Evolutionary conservation across 2,888 invertebrate species (phyloP).

Genomic region (Chesias legatella): DNA sequence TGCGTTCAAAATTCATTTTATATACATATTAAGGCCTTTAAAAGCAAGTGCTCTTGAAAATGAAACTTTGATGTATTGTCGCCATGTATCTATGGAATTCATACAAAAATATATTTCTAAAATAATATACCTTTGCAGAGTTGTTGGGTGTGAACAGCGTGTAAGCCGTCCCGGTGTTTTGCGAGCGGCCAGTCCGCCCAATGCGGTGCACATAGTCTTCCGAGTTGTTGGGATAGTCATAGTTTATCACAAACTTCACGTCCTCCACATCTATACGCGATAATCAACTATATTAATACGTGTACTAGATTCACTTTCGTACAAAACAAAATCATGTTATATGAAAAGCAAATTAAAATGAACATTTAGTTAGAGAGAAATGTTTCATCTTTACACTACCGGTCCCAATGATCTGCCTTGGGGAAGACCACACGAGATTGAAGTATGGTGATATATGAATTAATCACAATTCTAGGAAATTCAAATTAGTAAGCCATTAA

Average conservation of each 20-base stretch:
- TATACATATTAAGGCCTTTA: too few relatives aligned
- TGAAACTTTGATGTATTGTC: too few relatives aligned
- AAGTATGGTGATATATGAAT: neutral
- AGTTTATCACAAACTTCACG: constrained; percentile 99
- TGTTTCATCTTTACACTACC: constrained; percentile 15
- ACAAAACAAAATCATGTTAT: constrained; percentile 21
- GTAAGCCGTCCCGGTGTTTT: constrained; percentile 96
- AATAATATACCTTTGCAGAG: constrained; percentile 86
- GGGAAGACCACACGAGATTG: constrained; percentile 9
- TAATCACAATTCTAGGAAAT: neutral
- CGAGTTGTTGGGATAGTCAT: constrained; percentile 97
- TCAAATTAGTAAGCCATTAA: constrained; percentile 10
- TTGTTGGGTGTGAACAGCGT: constrained; percentile 97
- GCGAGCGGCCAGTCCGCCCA: constrained; percentile 96
- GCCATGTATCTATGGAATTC: too few relatives aligned
- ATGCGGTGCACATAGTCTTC: constrained; percentile 99
- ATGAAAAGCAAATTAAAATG: constrained; percentile 17
- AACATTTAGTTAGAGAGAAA: constrained; percentile 23
- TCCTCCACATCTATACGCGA: constrained; percentile 94
- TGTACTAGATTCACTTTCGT: constrained; percentile 1
- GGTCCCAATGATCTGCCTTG: constrained; percentile 20
- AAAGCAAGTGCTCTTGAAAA: too few relatives aligned
- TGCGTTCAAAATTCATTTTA: too few relatives aligned
- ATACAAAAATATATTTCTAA: too few relatives aligned
- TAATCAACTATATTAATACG: constrained; percentile 16